phyloP scores from a whole-genome alignment of 1,140 invertebrate genomes.

The Planococcus citri region DNA sequence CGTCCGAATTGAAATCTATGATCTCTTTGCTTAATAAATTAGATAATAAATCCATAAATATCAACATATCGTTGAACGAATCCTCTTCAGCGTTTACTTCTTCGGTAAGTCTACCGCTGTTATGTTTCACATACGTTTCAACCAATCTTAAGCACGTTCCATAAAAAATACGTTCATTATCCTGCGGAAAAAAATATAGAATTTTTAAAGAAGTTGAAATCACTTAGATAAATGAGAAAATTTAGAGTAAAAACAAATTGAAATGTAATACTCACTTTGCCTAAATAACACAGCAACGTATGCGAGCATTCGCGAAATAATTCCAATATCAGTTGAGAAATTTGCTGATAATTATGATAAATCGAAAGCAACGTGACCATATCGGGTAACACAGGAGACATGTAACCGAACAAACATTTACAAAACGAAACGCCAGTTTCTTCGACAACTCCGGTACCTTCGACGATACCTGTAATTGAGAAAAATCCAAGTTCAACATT shows the following conservation, averaged over 20 bases:
- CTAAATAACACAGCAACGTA: slow-evolving; percentile 52
- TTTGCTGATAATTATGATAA: slow-evolving; percentile 69
- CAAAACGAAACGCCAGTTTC: slow-evolving; percentile 44
- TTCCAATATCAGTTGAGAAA: slow-evolving; percentile 65
- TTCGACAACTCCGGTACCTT: slow-evolving; percentile 41
- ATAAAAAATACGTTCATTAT: slow-evolving; percentile 46
- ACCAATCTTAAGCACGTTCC: slow-evolving; percentile 47
- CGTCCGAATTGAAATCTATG: slow-evolving; percentile 42
- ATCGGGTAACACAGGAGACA: slow-evolving; percentile 49
- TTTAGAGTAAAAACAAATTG: not conserved
- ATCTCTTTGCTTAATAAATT: slow-evolving; percentile 58
- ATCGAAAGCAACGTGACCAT: slow-evolving; percentile 51
- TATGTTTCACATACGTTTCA: slow-evolving; percentile 58
- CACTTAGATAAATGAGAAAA: not conserved
- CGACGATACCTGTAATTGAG: not conserved
- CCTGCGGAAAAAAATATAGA: slow-evolving; percentile 33
- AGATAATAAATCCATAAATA: slow-evolving; percentile 56
- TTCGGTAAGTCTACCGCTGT: slow-evolving; percentile 38
- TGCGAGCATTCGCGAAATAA: slow-evolving; percentile 57
- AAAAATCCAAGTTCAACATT: not conserved
- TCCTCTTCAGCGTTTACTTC: slow-evolving; percentile 54
- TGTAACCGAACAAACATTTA: slow-evolving; percentile 47
- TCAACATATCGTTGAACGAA: slow-evolving; percentile 53
- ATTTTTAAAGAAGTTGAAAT: slow-evolving; percentile 24
- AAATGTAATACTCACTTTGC: slow-evolving; percentile 32